Base-by-base conservation (phyloP, 2,113 vertebrate species). In the Anguilla japonica region DNA sequence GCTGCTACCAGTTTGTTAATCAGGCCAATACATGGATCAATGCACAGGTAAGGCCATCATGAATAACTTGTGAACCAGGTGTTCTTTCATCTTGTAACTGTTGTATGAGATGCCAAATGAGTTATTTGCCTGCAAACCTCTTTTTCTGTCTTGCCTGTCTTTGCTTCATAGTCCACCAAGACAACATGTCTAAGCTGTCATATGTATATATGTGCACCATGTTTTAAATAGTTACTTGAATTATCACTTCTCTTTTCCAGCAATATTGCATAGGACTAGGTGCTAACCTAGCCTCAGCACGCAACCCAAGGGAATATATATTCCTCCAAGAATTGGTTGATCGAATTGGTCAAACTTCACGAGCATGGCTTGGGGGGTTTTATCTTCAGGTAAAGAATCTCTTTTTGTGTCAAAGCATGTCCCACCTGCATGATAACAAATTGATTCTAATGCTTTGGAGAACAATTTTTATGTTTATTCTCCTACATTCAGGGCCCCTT, bases 251-350 rank as follows among this genome's bases (percentile, higher is more conserved):
- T 34, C 26, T 75, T 13, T 75, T 34, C 22, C 71, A 75, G 71
- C 71, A 75, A 75, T 75, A 75, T 34, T 75, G 71, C 71, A 75
- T 75, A 20, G 71, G 71, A 75, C 34, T 75, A 29, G 71, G 26
- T 75, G 71, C 71, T 75, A 75, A 75, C 34, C 13, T 75, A 75
- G 71, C 71, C 71, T 75, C 71, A 75, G 71, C 71, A 34, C 29
- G 71, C 26, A 75, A 75, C n/a, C 71, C 71, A 34, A 29, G 71
- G n/a, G 71, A 75, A 75, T 75, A 75, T n/a, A 75, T 2, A 75
- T 75, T 75, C n/a, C 71, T 75, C 71, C 71, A 75, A 34, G 71
- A 75, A n/a, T 11, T 75, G 71, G 71, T 75, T 1, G 1, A 13
- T 75, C 5, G 34, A 26, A 22, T 75, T 13, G n/a, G 71, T 34